A percentile compares a stretch with the other conserved stretches of the same genome.
Evolutionary conservation across 1,140 invertebrate genomes (phyloP).

Genomic region (Neodiprion lecontei): DNA sequence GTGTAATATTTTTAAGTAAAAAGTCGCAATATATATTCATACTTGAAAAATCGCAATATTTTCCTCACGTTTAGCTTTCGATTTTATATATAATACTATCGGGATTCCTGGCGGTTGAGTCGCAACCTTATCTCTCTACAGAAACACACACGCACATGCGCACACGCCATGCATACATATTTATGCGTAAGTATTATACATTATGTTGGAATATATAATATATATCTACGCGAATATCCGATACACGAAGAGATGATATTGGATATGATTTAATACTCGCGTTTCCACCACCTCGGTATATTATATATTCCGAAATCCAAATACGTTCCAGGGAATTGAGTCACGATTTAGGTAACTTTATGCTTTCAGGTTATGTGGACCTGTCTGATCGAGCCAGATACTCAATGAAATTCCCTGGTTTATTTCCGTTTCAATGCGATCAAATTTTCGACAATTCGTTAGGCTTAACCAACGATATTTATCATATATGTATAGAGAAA

Average conservation of each 20-base stretch:
- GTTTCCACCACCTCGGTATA: background rate
- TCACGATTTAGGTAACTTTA: background rate
- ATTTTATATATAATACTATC: too few relatives aligned
- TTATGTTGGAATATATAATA: background rate
- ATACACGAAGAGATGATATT: background rate
- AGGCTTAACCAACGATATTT: background rate
- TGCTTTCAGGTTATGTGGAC: background rate
- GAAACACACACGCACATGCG: too few relatives aligned
- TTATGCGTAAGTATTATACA: background rate
- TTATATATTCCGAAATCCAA: background rate
- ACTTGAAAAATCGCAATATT: too few relatives aligned
- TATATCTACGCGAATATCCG: background rate
- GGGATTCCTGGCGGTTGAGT: too few relatives aligned
- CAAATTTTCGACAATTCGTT: too few relatives aligned
- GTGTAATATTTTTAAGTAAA: too few relatives aligned
- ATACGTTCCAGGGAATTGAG: background rate
- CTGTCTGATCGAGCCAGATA: background rate
- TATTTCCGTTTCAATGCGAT: background rate
- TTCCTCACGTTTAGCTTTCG: too few relatives aligned
- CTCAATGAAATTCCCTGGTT: background rate
- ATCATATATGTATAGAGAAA: background rate
- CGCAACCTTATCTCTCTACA: too few relatives aligned
- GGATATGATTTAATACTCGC: background rate
- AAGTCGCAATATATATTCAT: too few relatives aligned
- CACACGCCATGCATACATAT: background rate